These are phyloP conservation scores for Leucozona laternaria DNA, from an alignment of 2,888 invertebrate genomes.

Conservation along the genomic window DNA sequence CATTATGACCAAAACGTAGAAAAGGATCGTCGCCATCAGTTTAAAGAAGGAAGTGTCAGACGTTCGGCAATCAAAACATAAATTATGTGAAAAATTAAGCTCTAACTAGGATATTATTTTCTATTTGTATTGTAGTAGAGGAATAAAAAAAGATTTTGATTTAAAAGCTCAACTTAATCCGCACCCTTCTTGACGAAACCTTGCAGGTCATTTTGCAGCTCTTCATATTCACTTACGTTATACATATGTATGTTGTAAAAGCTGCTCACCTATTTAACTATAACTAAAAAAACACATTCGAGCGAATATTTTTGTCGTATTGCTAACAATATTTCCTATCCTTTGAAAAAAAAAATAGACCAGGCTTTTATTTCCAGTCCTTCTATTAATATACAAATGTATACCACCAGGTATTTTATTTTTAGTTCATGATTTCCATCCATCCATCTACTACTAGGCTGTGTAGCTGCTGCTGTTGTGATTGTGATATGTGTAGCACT, in stretches of 20 bases:
- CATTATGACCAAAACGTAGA: too few species aligned
- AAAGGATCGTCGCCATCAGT: too few species aligned
- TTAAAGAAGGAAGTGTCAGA: too few species aligned
- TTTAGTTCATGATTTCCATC: conserved; percentile 21
- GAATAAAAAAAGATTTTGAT: not conserved
- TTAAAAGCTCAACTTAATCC: not conserved
- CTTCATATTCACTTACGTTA: conserved; percentile 3
- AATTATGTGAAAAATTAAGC: too few species aligned
- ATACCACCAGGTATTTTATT: conserved; percentile 21
- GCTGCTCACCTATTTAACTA: conserved; percentile 9
- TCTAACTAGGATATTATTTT: too few species aligned
- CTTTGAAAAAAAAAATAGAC: conserved; percentile 5
- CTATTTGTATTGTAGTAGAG: too few species aligned
- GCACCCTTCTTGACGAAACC: not conserved
- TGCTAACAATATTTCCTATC: conserved; percentile 21
- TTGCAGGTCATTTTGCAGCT: not conserved
- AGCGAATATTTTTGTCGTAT: conserved; percentile 1
- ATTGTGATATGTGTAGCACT: conserved; percentile 21
- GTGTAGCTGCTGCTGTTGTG: not conserved
- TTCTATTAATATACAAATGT: conserved; percentile 26
- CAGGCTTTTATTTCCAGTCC: conserved; percentile 5
- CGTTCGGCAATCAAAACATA: too few species aligned
- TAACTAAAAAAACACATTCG: not conserved
- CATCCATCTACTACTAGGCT: conserved; percentile 4
- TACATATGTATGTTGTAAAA: not conserved